Conservation (phyloP, 1,140 invertebrate species). For the Calycopis cecrops region DNA sequence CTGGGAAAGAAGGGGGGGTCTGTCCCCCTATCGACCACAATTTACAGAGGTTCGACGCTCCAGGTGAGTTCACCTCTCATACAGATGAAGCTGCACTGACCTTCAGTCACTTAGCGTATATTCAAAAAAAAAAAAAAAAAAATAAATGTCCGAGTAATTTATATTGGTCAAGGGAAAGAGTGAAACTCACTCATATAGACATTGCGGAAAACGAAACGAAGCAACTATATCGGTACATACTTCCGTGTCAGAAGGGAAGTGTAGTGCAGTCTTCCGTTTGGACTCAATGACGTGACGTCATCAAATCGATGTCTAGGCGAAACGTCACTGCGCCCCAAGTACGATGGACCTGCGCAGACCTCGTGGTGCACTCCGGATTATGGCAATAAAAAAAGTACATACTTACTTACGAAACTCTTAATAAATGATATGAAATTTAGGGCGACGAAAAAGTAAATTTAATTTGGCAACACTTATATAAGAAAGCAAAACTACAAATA, state of each 20-base stretch:
- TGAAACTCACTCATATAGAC: constrained; percentile 10
- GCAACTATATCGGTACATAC: constrained; percentile 25
- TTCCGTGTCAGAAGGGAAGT: constrained; percentile 38
- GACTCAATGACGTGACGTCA: constrained; percentile 66
- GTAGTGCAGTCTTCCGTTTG: constrained; percentile 30
- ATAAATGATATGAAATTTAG: background rate
- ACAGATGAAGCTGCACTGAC: too few relatives aligned
- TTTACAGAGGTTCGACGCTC: too few relatives aligned
- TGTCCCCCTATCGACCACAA: too few relatives aligned
- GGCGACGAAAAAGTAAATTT: background rate
- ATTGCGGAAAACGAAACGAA: constrained; percentile 26
- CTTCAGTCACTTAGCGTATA: too few relatives aligned
- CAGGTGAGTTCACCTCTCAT: too few relatives aligned
- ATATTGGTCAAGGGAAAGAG: constrained; percentile 12
- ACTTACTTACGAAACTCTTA: too few relatives aligned
- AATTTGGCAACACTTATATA: constrained; percentile 39
- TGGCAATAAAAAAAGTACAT: constrained; percentile 8
- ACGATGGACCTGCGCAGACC: constrained; percentile 29
- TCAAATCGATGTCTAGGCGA: constrained; percentile 45
- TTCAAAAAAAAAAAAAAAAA: too few relatives aligned
- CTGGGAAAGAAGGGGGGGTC: too few relatives aligned
- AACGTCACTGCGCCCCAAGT: constrained; percentile 40
- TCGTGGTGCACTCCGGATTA: background rate
- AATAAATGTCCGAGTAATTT: constrained; percentile 1
- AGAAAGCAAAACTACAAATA: constrained; percentile 3